phyloP scores from a whole-genome alignment of 2,888 invertebrate species.

The Drosophila percnosoma region DNA sequence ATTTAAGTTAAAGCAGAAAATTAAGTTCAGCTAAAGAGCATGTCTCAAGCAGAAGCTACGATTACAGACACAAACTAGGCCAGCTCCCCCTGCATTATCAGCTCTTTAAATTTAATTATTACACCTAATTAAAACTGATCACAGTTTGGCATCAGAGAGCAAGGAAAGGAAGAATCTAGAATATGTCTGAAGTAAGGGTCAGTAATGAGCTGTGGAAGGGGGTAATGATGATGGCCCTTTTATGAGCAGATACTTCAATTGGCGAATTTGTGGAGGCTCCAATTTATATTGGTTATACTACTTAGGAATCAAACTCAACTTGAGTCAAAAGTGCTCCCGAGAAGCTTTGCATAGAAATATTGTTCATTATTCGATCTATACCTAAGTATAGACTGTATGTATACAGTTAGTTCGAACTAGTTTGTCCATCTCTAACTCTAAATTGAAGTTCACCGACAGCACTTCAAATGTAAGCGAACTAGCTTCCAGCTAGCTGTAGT shows the following conservation, averaged over 20 bases:
- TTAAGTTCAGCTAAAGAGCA: not conserved
- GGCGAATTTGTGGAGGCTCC: too few relatives aligned
- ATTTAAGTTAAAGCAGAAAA: rapidly evolving
- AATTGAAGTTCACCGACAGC: not conserved
- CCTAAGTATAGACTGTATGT: not conserved
- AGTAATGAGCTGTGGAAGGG: not conserved
- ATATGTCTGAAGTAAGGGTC: not conserved
- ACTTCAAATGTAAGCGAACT: not conserved
- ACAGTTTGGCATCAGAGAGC: not conserved
- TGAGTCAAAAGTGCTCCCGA: not conserved
- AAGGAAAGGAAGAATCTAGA: not conserved
- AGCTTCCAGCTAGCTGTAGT: not conserved
- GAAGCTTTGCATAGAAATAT: not conserved
- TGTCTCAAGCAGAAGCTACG: not conserved
- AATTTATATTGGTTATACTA: not conserved
- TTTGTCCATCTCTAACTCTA: not conserved
- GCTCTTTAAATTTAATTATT: not conserved
- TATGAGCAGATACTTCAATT: not conserved
- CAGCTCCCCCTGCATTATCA: not conserved
- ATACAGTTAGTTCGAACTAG: not conserved
- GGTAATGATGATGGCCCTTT: not conserved
- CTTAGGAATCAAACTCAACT: not conserved
- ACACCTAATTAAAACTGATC: not conserved
- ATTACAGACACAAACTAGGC: not conserved
- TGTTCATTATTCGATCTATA: not conserved